Evolutionary conservation across 2,888 invertebrate species (phyloP), one percentile per base, ranked within the genome.

Genomic region (Eupithecia centaureata): DNA sequence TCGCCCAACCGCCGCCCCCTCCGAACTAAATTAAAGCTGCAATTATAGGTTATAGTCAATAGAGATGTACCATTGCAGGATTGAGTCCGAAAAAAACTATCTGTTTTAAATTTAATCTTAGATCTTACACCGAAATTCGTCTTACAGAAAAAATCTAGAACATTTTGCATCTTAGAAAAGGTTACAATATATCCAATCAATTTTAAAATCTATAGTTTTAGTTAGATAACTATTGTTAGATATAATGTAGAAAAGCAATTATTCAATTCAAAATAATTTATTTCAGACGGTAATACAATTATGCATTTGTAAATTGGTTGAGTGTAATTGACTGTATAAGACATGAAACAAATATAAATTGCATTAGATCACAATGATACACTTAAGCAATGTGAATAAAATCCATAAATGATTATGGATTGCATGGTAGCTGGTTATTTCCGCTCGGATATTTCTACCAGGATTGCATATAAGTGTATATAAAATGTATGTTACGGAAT

Each of bases 1-100:
- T 92, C 65, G 77, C 90, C 0, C 90, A 90, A 61, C 92, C 91
- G 0, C 91, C 90, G 0, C 90, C 89, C 0, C 86, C 89, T 0
- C 87, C 87, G 1, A 80, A 62, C 38, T 70, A 70, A 63, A 22
- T 8, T 8, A 30, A 66, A 70, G 59, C n/a, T n/a, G 25, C 22
- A 59, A 60, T 65, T 68, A 28, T 63, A 65, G 51, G 35, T 63
- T 61, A 63, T 12, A 15, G 61, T 33, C 52, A 62, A 56, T 28
- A 61, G 22, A 38, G 61, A 25, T 64, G 62, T 68, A 60, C 66
- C 67, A 12, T n/a, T 30, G 54, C 15, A 47, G 47, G 12, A 47
- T 12, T 63, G 38, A 18, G 22, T 30, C 47, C 32, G 5, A 47
- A 42, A 18, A 27, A 27, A n/a, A 27, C 35, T 13, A 38, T 38